A percentile compares a stretch with the other conserved stretches of the same genome.
These are phyloP conservation scores for Syngnathus floridae DNA, from an alignment of 2,113 vertebrate genomes.

Conservation along the genomic window DNA sequence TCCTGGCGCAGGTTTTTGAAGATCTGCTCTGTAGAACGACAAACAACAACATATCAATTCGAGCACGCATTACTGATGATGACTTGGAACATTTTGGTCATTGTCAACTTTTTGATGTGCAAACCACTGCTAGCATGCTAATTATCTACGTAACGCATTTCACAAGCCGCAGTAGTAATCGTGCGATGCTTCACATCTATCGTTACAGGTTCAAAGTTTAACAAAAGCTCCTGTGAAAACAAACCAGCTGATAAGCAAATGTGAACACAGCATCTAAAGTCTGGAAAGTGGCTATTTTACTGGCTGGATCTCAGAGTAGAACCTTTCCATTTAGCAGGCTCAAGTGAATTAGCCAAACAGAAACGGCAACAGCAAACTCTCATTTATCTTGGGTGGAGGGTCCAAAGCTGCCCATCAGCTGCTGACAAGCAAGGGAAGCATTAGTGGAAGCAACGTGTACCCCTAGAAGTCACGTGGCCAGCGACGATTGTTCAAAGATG, in stretches of 20 bases:
- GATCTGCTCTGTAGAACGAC: constrained; percentile 78
- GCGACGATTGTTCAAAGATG: not conserved
- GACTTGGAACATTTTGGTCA: not conserved
- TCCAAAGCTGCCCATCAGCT: not conserved
- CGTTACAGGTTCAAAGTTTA: not conserved
- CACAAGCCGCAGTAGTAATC: too few species aligned
- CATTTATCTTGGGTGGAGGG: constrained; percentile 61
- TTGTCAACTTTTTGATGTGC: not conserved
- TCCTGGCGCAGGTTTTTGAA: constrained; percentile 91
- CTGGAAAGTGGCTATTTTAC: too few species aligned
- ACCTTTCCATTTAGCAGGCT: not conserved
- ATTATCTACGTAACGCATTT: too few species aligned
- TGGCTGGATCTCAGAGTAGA: too few species aligned
- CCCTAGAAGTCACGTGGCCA: not conserved
- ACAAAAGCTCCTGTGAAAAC: not conserved
- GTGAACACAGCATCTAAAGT: too few species aligned
- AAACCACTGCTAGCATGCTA: not conserved
- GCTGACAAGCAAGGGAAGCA: not conserved
- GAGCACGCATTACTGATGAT: too few species aligned
- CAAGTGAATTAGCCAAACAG: not conserved
- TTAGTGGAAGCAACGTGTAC: not conserved
- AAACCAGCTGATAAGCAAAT: not conserved
- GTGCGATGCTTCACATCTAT: too few species aligned
- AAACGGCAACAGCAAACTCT: constrained; percentile 4
- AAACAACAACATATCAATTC: constrained; percentile 2